Base-by-base conservation (phyloP, 2,113 vertebrate species). In the Neomonachus schauinslandi region DNA sequence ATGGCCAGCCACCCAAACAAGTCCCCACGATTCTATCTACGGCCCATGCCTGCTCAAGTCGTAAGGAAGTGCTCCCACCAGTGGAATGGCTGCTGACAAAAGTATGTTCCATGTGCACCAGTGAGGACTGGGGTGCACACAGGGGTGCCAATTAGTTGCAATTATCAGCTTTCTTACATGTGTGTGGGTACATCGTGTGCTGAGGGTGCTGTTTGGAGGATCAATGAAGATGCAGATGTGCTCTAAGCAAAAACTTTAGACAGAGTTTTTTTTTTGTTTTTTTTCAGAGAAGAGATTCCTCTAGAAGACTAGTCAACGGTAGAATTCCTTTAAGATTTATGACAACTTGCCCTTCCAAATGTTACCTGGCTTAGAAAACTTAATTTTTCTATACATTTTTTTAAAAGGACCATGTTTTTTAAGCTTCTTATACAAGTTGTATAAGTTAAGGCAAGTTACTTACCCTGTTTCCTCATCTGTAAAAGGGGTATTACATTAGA, bases 1-100 rank as follows among this genome's bases (percentile, higher is more conserved):
- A 51, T 0, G 72, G 15, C 19, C 59, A 39, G 89, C 1, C 36
- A 36, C 15, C 18, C 1, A 0, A 7, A 10, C 0, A 0, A 42
- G 5, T 13, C 15, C 36, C 21, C 7, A 33, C 49, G 63, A 26
- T 6, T 13, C 5, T 4, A 33, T 39, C 39, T 26, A 10, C 2
- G 77, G 53, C 22, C 16, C 8, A 19, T 1, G 18, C 3, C 21
- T 42, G 22, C 33, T 10, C 26, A 65, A 2, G 11, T 63, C 57
- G 46, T 33, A 18, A 51, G 28, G 21, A 36, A 55, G 2, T 5
- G 21, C 39, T 24, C 6, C 42, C 39, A 1, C 0, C 4, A n/a
- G 0, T 0, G 16, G 81, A 89, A 53, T 0, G 69, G 24, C 13
- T 31, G 42, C 39, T 39, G 12, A 15, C 19, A 19, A 53, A 51